Percentiles rank a stretch among this genome's conserved stretches.
These are phyloP conservation scores for Tetramorium bicarinatum DNA, from an alignment of 2,888 invertebrate genomes.

Conservation along the genomic window DNA sequence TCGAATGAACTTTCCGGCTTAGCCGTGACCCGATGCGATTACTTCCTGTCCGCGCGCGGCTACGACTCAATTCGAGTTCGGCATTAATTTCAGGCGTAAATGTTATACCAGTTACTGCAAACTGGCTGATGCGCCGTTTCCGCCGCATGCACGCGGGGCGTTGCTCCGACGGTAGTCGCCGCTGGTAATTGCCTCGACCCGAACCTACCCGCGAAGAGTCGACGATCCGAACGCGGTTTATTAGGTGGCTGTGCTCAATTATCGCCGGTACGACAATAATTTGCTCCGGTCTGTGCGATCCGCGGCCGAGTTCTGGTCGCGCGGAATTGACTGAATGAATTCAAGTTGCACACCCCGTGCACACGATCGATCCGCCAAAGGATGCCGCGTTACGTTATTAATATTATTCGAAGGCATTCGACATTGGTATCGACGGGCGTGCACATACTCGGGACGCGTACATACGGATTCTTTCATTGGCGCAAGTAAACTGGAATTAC, in stretches of 20 bases:
- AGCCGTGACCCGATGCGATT: constrained; percentile 31
- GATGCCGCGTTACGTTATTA: constrained; percentile 26
- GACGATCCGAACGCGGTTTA: constrained; percentile 76
- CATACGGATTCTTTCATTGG: constrained; percentile 67
- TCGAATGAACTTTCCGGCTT: constrained; percentile 53
- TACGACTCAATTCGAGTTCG: constrained; percentile 31
- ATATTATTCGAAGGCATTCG: constrained; percentile 60
- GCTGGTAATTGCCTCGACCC: constrained; percentile 72
- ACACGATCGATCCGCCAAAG: constrained; percentile 66
- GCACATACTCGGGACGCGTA: not conserved
- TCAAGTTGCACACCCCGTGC: constrained; percentile 55
- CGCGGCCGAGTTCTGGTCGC: constrained; percentile 62
- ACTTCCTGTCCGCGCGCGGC: constrained; percentile 46
- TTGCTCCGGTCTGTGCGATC: constrained; percentile 69
- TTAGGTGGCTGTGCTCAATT: constrained; percentile 78
- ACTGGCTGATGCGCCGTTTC: constrained; percentile 52
- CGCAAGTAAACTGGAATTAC: constrained; percentile 72
- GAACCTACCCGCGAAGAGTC: constrained; percentile 66
- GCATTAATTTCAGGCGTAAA: constrained; percentile 66
- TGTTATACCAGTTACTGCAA: constrained; percentile 47
- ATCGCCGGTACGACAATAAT: constrained; percentile 79
- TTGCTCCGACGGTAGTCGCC: constrained; percentile 47
- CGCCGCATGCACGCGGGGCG: constrained; percentile 29
- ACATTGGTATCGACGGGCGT: constrained; percentile 59
- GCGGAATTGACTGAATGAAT: constrained; percentile 74